phyloP scores from a whole-genome alignment of 2,113 vertebrate genomes.

The Saccopteryx bilineata region DNA sequence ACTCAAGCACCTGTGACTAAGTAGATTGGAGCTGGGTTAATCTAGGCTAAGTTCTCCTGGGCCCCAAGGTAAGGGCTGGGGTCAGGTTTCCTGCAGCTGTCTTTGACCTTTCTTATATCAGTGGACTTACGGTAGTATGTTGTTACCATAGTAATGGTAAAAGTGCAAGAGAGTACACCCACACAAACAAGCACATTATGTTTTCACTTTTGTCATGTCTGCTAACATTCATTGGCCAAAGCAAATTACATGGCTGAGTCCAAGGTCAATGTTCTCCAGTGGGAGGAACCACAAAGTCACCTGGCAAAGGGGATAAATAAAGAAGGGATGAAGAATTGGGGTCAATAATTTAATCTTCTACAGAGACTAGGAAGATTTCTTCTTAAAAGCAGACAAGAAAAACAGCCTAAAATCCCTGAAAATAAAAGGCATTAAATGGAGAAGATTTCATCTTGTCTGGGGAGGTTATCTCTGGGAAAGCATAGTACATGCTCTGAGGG shows the following conservation, averaged over 20 bases:
- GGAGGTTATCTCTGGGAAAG: neutral
- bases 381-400: conserved; percentile 16
- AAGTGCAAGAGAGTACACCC: neutral
- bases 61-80: neutral
- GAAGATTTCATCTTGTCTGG: neutral
- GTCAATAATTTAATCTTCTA: neutral
- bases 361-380: neutral
- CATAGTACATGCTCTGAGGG: neutral
- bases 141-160: neutral
- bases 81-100: neutral
- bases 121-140: neutral
- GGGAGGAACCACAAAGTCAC: neutral
- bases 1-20: neutral
- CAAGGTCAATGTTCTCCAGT: conserved; percentile 26
- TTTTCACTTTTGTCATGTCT: neutral
- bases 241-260: neutral
- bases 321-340: neutral
- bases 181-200: neutral
- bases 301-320: neutral
- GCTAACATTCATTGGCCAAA: neutral
- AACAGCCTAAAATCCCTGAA: neutral
- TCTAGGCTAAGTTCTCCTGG: neutral
- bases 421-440: neutral
- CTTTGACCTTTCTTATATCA: neutral
- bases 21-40: neutral